Evolutionary conservation across 2,888 invertebrate species (phyloP).

Genomic region (Tinea pellionella): DNA sequence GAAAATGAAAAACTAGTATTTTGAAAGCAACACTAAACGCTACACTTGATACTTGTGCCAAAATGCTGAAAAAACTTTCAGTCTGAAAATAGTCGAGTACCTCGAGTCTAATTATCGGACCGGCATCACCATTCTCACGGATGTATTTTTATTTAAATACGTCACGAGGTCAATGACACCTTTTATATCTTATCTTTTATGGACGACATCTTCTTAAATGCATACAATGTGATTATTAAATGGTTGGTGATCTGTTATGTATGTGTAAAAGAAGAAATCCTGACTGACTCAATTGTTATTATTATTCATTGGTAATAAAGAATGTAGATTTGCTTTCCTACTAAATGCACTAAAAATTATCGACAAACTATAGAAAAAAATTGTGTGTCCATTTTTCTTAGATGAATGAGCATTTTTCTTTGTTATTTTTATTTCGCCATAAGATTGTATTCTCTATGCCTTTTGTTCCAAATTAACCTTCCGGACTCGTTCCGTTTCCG

Average conservation of each 20-base stretch:
- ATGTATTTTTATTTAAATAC: constrained; percentile 1
- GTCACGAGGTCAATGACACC: not conserved
- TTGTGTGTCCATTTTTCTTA: too few species aligned
- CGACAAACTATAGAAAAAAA: too few species aligned
- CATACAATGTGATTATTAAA: not conserved
- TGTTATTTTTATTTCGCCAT: too few species aligned
- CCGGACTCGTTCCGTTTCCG: too few species aligned
- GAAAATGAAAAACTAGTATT: not conserved
- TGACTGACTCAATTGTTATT: too few species aligned
- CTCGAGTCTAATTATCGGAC: not conserved
- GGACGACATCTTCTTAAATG: not conserved
- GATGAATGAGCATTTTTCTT: too few species aligned
- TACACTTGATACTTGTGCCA: not conserved
- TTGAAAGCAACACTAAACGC: not conserved
- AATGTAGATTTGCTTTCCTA: too few species aligned
- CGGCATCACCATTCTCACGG: not conserved
- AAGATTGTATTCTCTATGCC: too few species aligned
- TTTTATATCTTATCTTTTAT: not conserved
- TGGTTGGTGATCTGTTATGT: not conserved
- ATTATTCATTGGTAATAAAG: too few species aligned
- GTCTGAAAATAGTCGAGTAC: not conserved
- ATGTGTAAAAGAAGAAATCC: too few species aligned
- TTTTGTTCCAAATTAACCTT: too few species aligned
- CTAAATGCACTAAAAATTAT: too few species aligned
- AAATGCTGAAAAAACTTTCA: not conserved